A percentile compares a stretch with the other conserved stretches of the same genome.
Evolutionary conservation across 1,140 invertebrate genomes (phyloP).

Genomic region (Melitaea cinxia): DNA sequence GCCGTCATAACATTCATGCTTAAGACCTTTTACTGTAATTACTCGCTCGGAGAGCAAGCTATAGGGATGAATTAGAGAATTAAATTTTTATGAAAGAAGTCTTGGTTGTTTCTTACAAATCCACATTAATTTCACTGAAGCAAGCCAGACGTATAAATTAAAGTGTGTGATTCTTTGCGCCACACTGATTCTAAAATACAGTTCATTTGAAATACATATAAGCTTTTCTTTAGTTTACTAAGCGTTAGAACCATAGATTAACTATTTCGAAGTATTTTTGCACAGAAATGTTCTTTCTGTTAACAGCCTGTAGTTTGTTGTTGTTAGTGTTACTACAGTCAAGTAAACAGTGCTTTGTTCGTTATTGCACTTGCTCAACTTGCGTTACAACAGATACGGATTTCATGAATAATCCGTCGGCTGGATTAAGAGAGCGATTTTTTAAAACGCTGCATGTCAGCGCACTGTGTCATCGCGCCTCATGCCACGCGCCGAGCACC

Average conservation of each 20-base stretch:
- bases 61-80: conserved; percentile 75
- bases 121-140: conserved; percentile 44
- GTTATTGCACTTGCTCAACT: neutral
- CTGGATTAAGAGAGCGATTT: conserved; percentile 21
- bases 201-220: conserved; percentile 29
- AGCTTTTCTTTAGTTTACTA: conserved; percentile 25
- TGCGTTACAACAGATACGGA: neutral
- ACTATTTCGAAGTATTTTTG: conserved; percentile 4
- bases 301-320: no score
- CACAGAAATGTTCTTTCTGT: conserved; percentile 11
- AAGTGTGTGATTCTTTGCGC: conserved; percentile 37
- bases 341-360: no score
- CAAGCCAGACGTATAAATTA: conserved; percentile 38
- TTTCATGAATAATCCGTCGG: neutral
- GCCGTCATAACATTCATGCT: conserved; percentile 80
- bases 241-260: conserved; percentile 30
- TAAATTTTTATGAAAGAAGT: conserved; percentile 77
- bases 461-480: conserved; percentile 31
- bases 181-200: conserved; percentile 24
- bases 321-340: no score
- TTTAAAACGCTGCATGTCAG: conserved; percentile 20
- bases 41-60: conserved; percentile 56
- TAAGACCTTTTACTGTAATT: conserved; percentile 81
- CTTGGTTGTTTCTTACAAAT: conserved; percentile 70
- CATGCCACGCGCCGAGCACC: conserved; percentile 54